Evolutionary conservation across 2,888 invertebrate species (phyloP).

Genomic region (Microchrysa polita): DNA sequence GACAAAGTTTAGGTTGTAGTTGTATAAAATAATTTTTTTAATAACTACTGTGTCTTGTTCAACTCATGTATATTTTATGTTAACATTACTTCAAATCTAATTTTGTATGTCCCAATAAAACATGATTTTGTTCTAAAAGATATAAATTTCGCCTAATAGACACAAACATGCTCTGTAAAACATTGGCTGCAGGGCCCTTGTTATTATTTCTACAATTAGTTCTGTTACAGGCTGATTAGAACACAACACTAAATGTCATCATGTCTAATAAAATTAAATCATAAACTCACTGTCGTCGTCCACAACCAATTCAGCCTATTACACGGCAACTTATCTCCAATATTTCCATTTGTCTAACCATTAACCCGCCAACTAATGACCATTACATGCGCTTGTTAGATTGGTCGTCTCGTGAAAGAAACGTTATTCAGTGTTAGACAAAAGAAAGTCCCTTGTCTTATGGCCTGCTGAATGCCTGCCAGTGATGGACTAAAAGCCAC

Average conservation of each 20-base stretch:
- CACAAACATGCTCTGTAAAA: no score
- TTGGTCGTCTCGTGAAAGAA: not conserved
- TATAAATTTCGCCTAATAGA: no score
- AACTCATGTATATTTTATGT: no score
- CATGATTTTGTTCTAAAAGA: no score
- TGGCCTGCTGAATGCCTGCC: constrained; percentile 21
- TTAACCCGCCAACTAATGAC: constrained; percentile 29
- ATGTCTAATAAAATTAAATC: constrained; percentile 1
- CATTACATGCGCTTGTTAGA: constrained; percentile 1
- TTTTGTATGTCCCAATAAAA: no score
- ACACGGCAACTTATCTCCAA: not conserved
- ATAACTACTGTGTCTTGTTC: no score
- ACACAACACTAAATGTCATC: not conserved
- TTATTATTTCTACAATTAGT: no score
- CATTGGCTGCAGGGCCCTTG: no score
- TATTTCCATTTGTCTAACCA: constrained; percentile 32
- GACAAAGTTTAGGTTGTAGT: no score
- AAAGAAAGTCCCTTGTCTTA: constrained; percentile 14
- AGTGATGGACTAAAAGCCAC: constrained; percentile 44
- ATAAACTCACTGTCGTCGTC: not conserved
- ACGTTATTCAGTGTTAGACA: constrained; percentile 11
- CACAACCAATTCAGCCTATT: not conserved
- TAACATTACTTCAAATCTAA: no score
- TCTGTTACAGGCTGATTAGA: no score
- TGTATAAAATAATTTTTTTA: no score